A percentile compares a stretch with the other conserved stretches of the same genome.
Evolutionary conservation across 2,113 vertebrate genomes (phyloP).

Genomic region (Xiphophorus maculatus): DNA sequence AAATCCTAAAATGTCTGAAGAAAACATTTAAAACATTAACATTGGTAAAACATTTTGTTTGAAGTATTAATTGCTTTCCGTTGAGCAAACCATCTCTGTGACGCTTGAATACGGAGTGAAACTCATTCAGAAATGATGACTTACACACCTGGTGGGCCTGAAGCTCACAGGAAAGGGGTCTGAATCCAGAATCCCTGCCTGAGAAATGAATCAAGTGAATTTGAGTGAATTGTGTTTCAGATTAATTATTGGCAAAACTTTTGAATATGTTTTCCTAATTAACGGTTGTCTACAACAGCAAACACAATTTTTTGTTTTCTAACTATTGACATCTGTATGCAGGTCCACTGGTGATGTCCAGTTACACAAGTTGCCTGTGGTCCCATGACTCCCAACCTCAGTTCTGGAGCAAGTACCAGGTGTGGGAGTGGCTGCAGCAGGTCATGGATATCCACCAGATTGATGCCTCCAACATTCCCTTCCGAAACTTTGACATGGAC

Average conservation of each 20-base stretch:
- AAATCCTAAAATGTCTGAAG: conserved; percentile 17
- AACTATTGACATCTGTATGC: conserved; percentile 5
- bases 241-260: conserved; percentile 50
- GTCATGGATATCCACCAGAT: conserved; percentile 95
- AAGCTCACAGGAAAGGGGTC: conserved; percentile 9
- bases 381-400: conserved; percentile 89
- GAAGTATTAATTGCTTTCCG: conserved; percentile 23
- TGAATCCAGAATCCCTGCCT: conserved; percentile 5
- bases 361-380: conserved; percentile 88
- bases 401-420: conserved; percentile 96
- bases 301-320: conserved; percentile 6
- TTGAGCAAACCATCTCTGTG: conserved; percentile 24
- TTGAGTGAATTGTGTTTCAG: conserved; percentile 19
- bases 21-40: no score
- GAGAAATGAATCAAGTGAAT: conserved; percentile 29
- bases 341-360: conserved; percentile 69
- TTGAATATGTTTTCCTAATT: conserved; percentile 22
- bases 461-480: conserved; percentile 90
- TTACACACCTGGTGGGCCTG: conserved; percentile 39
- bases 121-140: conserved; percentile 47
- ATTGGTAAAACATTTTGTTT: conserved; percentile 21
- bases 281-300: neutral
- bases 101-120: conserved; percentile 27
- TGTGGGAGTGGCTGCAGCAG: conserved; percentile 99
- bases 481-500: conserved; percentile 93